Percentiles rank a stretch among this genome's conserved stretches.
Evolutionary conservation across 2,888 invertebrate genomes (phyloP).

Genomic region (Penaeus monodon): DNA sequence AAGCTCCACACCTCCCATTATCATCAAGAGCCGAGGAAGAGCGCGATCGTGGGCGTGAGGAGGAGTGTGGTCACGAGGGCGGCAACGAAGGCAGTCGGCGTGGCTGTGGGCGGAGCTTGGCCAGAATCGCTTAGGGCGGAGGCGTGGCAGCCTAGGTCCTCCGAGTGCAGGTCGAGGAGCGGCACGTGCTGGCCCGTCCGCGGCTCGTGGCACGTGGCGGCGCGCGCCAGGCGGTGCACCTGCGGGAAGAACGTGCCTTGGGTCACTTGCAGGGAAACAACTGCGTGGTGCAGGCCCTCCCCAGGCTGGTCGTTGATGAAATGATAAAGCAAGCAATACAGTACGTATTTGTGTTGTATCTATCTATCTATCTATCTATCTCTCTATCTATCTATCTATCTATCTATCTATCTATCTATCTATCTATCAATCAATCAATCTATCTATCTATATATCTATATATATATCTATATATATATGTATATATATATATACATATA

Average conservation of each 20-base stretch:
- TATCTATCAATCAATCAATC: too few relatives aligned
- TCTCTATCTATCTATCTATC: too few relatives aligned
- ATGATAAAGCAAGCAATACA: too few relatives aligned
- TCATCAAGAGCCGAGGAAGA: constrained; percentile 44
- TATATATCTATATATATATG: too few relatives aligned
- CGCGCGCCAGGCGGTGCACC: constrained; percentile 74
- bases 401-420: too few relatives aligned
- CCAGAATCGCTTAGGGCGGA: constrained; percentile 58
- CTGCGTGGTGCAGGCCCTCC: too few relatives aligned
- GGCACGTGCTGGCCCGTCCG: constrained; percentile 76
- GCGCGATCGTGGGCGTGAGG: constrained; percentile 3
- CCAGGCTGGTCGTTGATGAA: too few relatives aligned
- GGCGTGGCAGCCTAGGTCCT: constrained; percentile 76
- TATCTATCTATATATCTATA: too few relatives aligned
- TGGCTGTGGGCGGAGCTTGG: constrained; percentile 22
- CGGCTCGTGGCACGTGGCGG: constrained; percentile 80
- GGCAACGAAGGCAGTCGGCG: constrained; percentile 9
- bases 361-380: too few relatives aligned
- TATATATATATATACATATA: too few relatives aligned
- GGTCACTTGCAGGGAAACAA: too few relatives aligned
- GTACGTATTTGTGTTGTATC: too few relatives aligned
- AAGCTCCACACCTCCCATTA: background rate
- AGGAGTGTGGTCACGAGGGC: constrained; percentile 9
- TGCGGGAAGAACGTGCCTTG: constrained; percentile 64
- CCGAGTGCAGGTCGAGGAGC: constrained; percentile 81